A percentile compares a stretch with the other conserved stretches of the same genome.
Conservation (phyloP, 1,140 invertebrate species). For the Zaprionus inermis region DNA sequence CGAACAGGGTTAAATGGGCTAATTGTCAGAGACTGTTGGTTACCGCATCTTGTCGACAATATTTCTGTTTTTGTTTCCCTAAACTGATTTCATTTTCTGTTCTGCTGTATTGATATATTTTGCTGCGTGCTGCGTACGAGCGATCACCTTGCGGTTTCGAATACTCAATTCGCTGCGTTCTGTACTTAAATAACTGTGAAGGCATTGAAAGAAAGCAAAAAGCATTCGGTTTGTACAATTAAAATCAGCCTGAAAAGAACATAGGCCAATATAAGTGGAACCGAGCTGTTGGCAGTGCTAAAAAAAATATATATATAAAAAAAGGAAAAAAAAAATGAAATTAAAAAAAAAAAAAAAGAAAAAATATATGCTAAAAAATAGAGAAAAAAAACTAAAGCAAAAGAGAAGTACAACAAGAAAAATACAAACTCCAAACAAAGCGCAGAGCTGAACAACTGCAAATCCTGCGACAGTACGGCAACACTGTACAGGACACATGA, state of each 20-base stretch:
- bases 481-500: constrained; percentile 9
- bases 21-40: neutral
- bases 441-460: neutral
- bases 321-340: neutral
- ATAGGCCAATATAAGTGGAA: constrained; percentile 5
- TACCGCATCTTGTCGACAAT: neutral
- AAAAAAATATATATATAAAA: constrained; percentile 13
- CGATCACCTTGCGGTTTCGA: constrained; percentile 6
- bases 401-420: neutral
- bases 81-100: constrained; percentile 23
- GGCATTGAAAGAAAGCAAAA: constrained; percentile 49
- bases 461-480: constrained; percentile 3
- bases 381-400: neutral
- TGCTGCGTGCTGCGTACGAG: neutral
- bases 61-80: neutral
- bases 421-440: constrained; percentile 18
- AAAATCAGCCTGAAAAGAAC: neutral
- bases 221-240: constrained; percentile 23
- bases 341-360: constrained; percentile 7
- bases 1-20: neutral
- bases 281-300: constrained; percentile 10
- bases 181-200: neutral
- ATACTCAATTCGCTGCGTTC: neutral
- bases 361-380: neutral
- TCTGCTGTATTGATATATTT: neutral